These are phyloP conservation scores for Eueremaeus valkanovi DNA, from an alignment of 2,888 invertebrate species.

Conservation along the genomic window DNA sequence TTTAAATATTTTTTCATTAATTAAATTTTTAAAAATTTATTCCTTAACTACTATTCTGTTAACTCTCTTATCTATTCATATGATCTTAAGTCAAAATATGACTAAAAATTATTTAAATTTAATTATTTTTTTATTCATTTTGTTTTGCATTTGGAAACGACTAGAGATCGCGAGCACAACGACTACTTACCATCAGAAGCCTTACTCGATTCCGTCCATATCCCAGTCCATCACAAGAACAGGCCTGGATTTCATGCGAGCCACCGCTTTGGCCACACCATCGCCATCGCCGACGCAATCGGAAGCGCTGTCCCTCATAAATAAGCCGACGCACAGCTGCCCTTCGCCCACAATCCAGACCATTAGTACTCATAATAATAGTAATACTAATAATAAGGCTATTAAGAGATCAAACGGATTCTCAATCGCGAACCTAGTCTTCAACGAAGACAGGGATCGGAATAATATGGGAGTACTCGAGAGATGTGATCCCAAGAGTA, in stretches of 20 bases:
- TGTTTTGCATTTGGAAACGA: neutral
- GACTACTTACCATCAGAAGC: slow-evolving; percentile 30
- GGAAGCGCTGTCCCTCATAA: slow-evolving; percentile 24
- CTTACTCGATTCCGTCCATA: slow-evolving; percentile 12
- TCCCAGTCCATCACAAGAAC: slow-evolving; percentile 3
- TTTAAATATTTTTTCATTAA: neutral
- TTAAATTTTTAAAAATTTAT: too few species aligned
- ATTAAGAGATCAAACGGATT: slow-evolving; percentile 30
- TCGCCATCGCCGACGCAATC: slow-evolving; percentile 31
- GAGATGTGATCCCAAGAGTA: slow-evolving; percentile 6
- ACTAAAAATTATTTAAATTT: neutral
- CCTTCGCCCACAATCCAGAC: neutral
- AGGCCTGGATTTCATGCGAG: slow-evolving; percentile 32
- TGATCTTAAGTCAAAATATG: neutral
- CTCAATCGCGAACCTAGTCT: slow-evolving; percentile 27
- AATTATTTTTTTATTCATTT: neutral
- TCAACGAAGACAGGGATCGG: slow-evolving; percentile 2
- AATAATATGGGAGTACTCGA: slow-evolving; percentile 12
- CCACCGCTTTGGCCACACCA: slow-evolving; percentile 32
- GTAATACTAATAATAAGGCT: neutral
- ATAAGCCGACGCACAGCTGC: slow-evolving; percentile 6
- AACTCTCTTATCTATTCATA: neutral
- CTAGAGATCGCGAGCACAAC: slow-evolving; percentile 23
- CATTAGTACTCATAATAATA: neutral
- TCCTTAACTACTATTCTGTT: too few species aligned